These are phyloP conservation scores for Axis porcinus DNA, from an alignment of 2,113 vertebrate genomes.

Conservation along the genomic window DNA sequence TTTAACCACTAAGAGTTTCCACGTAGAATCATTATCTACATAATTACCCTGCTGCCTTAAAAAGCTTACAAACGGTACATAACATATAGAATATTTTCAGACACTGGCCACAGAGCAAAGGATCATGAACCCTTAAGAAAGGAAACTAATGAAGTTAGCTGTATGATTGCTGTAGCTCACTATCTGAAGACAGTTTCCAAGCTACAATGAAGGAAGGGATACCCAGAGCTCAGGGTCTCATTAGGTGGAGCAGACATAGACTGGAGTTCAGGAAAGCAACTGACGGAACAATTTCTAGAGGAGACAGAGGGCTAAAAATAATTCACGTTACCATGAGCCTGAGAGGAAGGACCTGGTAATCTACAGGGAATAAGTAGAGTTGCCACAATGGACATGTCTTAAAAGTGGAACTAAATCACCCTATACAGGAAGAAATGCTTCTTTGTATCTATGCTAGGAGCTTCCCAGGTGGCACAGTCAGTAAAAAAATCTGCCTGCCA, in stretches of 20 bases:
- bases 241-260: not conserved
- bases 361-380: not conserved
- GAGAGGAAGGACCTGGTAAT: not conserved
- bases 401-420: not conserved
- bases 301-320: not conserved
- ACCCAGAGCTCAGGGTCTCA: not conserved
- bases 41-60: not conserved
- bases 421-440: not conserved
- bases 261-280: not conserved
- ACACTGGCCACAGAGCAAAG: not conserved
- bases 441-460: not conserved
- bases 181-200: not conserved
- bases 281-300: not conserved
- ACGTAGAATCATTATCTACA: not conserved
- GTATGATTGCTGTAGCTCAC: not conserved
- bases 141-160: not conserved
- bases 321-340: not conserved
- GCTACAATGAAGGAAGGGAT: not conserved
- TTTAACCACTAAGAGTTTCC: conserved; percentile 6
- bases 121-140: not conserved
- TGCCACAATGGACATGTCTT: not conserved
- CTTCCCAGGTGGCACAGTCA: not conserved
- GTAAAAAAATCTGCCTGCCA: not conserved
- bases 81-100: not conserved
- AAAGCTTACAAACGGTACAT: not conserved